Base-by-base conservation (phyloP, 92 coral and sea anemone species). In the Epizoanthus rinbou region DNA sequence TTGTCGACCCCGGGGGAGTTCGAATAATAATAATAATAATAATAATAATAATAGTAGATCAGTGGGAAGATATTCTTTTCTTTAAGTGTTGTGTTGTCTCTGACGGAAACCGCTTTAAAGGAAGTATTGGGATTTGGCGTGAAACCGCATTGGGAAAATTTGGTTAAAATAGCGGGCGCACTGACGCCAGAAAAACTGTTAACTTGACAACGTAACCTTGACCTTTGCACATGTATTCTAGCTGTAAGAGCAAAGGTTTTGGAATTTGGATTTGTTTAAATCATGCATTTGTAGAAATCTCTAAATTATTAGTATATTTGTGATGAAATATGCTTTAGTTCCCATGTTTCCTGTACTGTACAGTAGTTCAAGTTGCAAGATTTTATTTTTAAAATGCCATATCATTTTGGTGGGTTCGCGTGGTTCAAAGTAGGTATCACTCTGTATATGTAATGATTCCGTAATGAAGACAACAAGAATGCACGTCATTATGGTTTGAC, bases 191-290 rank as follows among this genome's bases (percentile, higher is more conserved):
- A 14, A 16, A 33, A 6, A 57, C 54, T 6, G 64, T 54, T 74
- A 47, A 64, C 31, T 4, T 37, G 8, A 19, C 31, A 5, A 21
- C 1, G 23, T 41, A 33, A 75, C 81, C 81, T 75, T 75, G 33
- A 57, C 60, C 76, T 45, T 21, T 13, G 60, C 15, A 41, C 43
- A 24, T 16, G 39, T 11, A 1, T 28, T 35, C 71, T 43, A 43
- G 33, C 22, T 71, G 18, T 22, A 41, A n/a, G 13, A 57, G 37
- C 81, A 39, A 75, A 2, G 37, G 28, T 18, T 75, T 75, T 35
- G 81, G 60, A 75, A 58, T 50, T 75, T 75, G 59, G 35, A 75
- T 75, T 75, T 75, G 57, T 75, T 75, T 57, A 28, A 47, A 56
- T 16, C 47, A 60, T 9, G 54, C 16, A 11, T 17, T 33, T 35